Evolutionary conservation across 1,140 invertebrate species (phyloP), one percentile per base, ranked within the genome.

Genomic region (Elymnias hypermnestra): DNA sequence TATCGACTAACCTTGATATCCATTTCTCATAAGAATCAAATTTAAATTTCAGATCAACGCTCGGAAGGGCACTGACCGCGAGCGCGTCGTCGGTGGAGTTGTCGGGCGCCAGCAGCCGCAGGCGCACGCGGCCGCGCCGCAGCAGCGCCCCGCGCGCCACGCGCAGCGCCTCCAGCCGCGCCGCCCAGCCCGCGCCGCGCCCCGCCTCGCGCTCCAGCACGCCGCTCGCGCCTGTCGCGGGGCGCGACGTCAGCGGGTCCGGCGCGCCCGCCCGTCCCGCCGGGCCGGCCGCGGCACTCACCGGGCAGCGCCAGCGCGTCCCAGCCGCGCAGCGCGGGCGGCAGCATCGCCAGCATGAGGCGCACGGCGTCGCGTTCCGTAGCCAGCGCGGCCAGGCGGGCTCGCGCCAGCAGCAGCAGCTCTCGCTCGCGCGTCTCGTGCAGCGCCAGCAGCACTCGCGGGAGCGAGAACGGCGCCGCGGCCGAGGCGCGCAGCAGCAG

Each of bases 371-470:
- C 36, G 48, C 47, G 17, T 12, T 36, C 37, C 14, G 31, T 33
- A 1, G 59, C 57, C 13, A 44, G 45, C 45, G 50, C 40, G 7
- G 5, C 23, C 54, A 64, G 53, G 19, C 66, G 60, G 49, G 60
- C 63, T 66, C 72, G 67, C 37, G 64, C 46, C 33, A 70, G 14
- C 10, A 62, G 60, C 19, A 50, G 58, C 50, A 74, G 62, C 36
- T 47, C 54, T n/a, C 17, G 8, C 5, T 49, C 39, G 51, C 45
- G 28, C 13, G 17, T 26, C 31, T 13, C 50, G 38, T 31, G 51
- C 43, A 53, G 19, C 21, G 35, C 38, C 44, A 47, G 55, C 42
- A 64, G 48, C 31, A 25, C 25, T 23, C 22, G 37, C 44, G 53
- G 43, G 13, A 58, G 29, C 7, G 29, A 23, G 23, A 41, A 41